These are phyloP conservation scores for Anguilla obscura DNA, from an alignment of 2,797 vertebrate genomes.

Conservation along the genomic window DNA sequence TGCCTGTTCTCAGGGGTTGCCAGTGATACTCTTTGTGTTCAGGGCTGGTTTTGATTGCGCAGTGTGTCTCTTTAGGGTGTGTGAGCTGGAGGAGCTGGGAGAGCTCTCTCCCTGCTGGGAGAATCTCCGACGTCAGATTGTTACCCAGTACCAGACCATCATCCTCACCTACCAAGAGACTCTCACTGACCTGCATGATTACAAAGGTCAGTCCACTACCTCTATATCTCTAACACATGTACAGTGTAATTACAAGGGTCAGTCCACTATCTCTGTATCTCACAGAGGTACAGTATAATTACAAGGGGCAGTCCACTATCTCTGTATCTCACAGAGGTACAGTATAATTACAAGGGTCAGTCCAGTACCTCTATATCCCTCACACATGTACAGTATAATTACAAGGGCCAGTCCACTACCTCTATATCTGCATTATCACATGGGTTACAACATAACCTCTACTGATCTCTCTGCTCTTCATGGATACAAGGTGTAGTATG, in stretches of 20 bases:
- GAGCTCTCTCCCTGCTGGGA: constrained; percentile 98
- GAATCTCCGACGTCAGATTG: constrained; percentile 89
- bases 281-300: too few species aligned
- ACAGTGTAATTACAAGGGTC: neutral
- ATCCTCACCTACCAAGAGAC: constrained; percentile 93
- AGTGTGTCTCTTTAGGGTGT: constrained; percentile 73
- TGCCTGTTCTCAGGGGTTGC: neutral
- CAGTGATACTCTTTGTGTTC: neutral
- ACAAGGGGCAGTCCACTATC: too few species aligned
- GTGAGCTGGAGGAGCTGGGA: constrained; percentile 92
- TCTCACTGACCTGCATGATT: constrained; percentile 84
- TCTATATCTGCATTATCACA: neutral
- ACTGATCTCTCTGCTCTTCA: neutral
- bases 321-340: neutral
- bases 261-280: neutral
- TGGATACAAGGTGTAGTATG: neutral
- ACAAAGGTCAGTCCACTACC: constrained; percentile 78
- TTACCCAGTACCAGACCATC: constrained; percentile 91
- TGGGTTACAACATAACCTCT: neutral
- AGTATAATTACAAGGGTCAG: neutral
- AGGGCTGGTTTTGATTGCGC: constrained; percentile 4
- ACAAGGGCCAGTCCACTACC: too few species aligned
- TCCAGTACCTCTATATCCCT: too few species aligned
- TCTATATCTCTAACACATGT: neutral
- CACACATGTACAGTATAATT: too few species aligned